Percentiles rank a stretch among this genome's conserved stretches.
Evolutionary conservation across 2,797 vertebrate species (phyloP).

Genomic region (Cyclura pinguis): DNA sequence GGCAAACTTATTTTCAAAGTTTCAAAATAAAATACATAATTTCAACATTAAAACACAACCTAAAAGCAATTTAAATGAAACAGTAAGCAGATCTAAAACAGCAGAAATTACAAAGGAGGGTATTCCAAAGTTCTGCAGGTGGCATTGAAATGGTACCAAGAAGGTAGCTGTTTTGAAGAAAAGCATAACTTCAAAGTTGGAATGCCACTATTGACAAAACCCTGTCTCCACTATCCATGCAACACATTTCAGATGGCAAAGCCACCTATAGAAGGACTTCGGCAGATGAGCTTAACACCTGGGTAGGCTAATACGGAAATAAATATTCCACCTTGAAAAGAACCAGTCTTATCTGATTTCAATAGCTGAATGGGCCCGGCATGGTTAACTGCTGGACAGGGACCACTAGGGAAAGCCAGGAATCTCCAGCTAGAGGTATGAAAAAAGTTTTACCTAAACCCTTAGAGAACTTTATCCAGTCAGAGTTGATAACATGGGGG

Average conservation of each 20-base stretch:
- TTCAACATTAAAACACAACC: neutral
- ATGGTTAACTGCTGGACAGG: too few species aligned
- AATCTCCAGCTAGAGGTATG: too few species aligned
- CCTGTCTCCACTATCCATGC: neutral
- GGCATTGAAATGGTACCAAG: neutral
- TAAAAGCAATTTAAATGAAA: neutral
- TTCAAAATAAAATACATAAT: constrained; percentile 9
- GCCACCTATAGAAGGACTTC: neutral
- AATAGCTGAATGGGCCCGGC: too few species aligned
- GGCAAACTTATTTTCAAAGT: neutral
- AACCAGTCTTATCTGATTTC: too few species aligned
- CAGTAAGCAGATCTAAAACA: neutral
- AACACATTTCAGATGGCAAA: neutral
- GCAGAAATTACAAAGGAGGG: neutral
- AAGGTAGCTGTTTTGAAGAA: neutral
- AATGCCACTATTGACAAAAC: neutral
- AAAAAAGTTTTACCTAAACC: too few species aligned
- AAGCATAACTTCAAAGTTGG: neutral
- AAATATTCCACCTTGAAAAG: too few species aligned
- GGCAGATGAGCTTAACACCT: neutral
- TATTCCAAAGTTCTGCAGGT: neutral
- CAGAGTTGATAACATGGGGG: too few species aligned
- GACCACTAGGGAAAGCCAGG: too few species aligned
- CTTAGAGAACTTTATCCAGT: too few species aligned
- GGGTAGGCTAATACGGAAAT: too few species aligned